Evolutionary conservation across 1,140 invertebrate genomes (phyloP).

Genomic region (Brachionus manjavacas): DNA sequence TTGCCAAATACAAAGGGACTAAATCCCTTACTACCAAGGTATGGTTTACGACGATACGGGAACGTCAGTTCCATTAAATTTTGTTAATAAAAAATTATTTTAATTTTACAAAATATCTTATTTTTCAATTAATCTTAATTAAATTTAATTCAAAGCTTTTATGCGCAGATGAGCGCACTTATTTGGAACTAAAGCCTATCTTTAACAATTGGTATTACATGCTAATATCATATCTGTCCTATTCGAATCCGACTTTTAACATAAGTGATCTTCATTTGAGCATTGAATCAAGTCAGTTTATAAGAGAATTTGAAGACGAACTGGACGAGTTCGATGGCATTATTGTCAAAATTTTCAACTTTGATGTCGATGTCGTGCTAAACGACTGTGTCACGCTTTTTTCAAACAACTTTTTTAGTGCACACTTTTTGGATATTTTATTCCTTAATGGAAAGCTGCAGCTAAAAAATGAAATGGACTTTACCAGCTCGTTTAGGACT

Average conservation of each 20-base stretch:
- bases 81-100: too few relatives aligned
- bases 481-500: neutral
- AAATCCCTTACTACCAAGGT: too few relatives aligned
- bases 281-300: neutral
- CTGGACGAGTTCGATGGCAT: slow-evolving; percentile 15
- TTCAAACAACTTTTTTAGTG: slow-evolving; percentile 18
- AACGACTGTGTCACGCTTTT: slow-evolving; percentile 7
- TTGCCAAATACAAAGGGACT: too few relatives aligned
- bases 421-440: slow-evolving; percentile 32
- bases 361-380: neutral
- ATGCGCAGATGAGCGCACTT: slow-evolving; percentile 31
- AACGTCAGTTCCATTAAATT: too few relatives aligned
- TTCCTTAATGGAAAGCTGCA: slow-evolving; percentile 29
- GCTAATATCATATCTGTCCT: slow-evolving; percentile 24
- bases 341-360: slow-evolving; percentile 1
- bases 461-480: neutral
- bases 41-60: too few relatives aligned
- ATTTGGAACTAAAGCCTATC: neutral
- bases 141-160: neutral
- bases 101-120: too few relatives aligned
- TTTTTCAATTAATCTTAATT: too few relatives aligned
- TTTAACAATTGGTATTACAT: slow-evolving; percentile 41
- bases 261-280: slow-evolving; percentile 8
- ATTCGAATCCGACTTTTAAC: slow-evolving; percentile 39
- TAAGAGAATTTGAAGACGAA: neutral